Percentiles rank a stretch among this genome's conserved stretches.
phyloP scores from a whole-genome alignment of 2,888 invertebrate species.

The Podabrus alpinus region DNA sequence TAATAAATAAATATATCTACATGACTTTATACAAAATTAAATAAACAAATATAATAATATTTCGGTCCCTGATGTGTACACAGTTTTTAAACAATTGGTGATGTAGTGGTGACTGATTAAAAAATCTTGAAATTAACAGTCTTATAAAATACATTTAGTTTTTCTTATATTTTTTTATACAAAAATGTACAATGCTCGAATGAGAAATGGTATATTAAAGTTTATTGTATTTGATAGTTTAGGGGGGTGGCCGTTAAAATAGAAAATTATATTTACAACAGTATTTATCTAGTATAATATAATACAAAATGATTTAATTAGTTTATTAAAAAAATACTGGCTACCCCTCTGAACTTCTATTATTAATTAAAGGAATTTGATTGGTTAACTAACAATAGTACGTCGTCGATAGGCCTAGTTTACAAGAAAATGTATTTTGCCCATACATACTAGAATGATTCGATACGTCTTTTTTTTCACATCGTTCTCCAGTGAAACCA shows the following conservation, averaged over 20 bases:
- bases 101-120: conserved; percentile 23
- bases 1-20: conserved; percentile 57
- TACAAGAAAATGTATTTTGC: conserved; percentile 69
- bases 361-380: conserved; percentile 8
- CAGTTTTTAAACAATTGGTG: conserved; percentile 27
- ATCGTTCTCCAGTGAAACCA: conserved; percentile 78
- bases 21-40: conserved; percentile 55
- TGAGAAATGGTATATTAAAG: conserved; percentile 15
- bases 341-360: conserved; percentile 26
- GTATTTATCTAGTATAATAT: conserved; percentile 16
- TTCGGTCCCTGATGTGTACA: conserved; percentile 54
- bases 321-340: conserved; percentile 12
- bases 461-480: conserved; percentile 79
- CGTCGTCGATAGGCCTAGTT: conserved; percentile 76
- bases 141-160: conserved; percentile 34
- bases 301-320: conserved; percentile 24
- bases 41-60: conserved; percentile 41
- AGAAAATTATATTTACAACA: conserved; percentile 28
- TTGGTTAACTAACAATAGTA: conserved; percentile 68
- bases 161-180: conserved; percentile 33
- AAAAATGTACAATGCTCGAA: conserved; percentile 39
- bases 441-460: conserved; percentile 79
- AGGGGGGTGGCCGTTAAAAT: conserved; percentile 21
- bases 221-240: conserved; percentile 18
- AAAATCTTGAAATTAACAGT: conserved; percentile 40